Percentiles rank a stretch among this genome's conserved stretches.
These are phyloP conservation scores for Meriones psammophilus DNA, from an alignment of 2,797 vertebrate genomes.

Conservation along the genomic window DNA sequence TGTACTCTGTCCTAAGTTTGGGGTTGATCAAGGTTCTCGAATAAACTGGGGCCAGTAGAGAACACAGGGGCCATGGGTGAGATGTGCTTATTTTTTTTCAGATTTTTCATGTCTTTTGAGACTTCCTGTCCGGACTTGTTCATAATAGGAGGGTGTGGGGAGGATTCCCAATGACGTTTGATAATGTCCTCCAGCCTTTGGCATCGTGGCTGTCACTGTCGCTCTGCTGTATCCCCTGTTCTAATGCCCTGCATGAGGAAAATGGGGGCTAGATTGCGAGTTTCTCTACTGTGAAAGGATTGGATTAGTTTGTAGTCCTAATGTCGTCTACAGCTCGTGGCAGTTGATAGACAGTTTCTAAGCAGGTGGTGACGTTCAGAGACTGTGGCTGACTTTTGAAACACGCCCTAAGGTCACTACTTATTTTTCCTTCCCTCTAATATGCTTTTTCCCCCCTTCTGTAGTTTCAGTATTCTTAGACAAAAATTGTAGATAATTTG, in stretches of 20 bases:
- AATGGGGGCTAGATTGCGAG: neutral
- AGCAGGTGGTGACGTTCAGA: neutral
- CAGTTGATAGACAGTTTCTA: neutral
- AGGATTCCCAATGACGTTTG: neutral
- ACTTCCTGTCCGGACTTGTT: neutral
- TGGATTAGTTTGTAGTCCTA: neutral
- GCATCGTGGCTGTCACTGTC: neutral
- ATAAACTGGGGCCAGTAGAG: neutral
- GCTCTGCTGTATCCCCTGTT: neutral
- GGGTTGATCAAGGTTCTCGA: neutral
- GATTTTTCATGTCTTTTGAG: constrained; percentile 6
- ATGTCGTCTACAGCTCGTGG: neutral
- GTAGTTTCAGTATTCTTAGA: neutral
- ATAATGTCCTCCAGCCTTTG: neutral
- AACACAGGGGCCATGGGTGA: neutral
- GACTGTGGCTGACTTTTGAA: neutral
- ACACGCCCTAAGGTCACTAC: neutral
- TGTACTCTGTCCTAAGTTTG: neutral
- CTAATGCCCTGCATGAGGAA: constrained; percentile 1
- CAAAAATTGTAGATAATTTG: constrained; percentile 2
- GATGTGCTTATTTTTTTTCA: constrained; percentile 8
- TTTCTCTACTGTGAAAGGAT: constrained; percentile 16
- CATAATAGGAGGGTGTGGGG: neutral
- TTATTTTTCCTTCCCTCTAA: neutral
- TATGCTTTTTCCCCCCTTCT: neutral